Evolutionary conservation across 2,113 vertebrate species (phyloP), one percentile per base, ranked within the genome.

Genomic region (Hepsetus odoe): DNA sequence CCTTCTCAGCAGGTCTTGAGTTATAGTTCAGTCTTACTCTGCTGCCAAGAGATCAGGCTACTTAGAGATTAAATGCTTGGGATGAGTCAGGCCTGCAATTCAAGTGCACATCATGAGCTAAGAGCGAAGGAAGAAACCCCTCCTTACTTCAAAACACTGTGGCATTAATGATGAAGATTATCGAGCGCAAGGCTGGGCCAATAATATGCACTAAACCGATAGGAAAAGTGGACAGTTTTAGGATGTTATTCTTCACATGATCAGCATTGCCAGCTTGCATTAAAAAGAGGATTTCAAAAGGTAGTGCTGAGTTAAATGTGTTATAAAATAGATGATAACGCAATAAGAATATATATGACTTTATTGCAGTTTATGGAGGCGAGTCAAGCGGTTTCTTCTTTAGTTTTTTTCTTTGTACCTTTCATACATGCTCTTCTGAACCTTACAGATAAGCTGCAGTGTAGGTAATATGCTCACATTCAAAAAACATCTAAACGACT

Each of bases 1-100:
- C 67, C 49, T 44, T 59, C 53, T 77, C 64, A 59, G 53, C 53
- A 77, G 28, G 44, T 79, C 76, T 32, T 20, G 44, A 72, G 44
- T 78, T 72, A 64, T 46, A 53, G 56, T 30, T 10, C 44, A 56
- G 22, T 28, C 51, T 44, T 64, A 33, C 16, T 22, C 58, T 64
- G 32, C 76, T 79, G 76, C 22, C 76, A 61, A 18, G 66, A 28
- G 7, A 70, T 62, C n/a, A 22, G 20, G 24, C 38, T 62, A 46
- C 67, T 62, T 62, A 49, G 58, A 71, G 66, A 65, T 40, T 30
- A 22, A 56, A 55, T 56, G 68, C 44, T n/a, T 32, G 26, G 35
- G 51, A 56, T 72, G 69, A 56, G 69, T 72, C 69, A 72, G 32
- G 44, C 22, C 42, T 55, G n/a, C 10, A 22, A 53, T 64, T 64